Percentiles rank a stretch among this genome's conserved stretches.
Conservation (phyloP, 2,113 vertebrate genomes). For the Ageneiosus marmoratus region DNA sequence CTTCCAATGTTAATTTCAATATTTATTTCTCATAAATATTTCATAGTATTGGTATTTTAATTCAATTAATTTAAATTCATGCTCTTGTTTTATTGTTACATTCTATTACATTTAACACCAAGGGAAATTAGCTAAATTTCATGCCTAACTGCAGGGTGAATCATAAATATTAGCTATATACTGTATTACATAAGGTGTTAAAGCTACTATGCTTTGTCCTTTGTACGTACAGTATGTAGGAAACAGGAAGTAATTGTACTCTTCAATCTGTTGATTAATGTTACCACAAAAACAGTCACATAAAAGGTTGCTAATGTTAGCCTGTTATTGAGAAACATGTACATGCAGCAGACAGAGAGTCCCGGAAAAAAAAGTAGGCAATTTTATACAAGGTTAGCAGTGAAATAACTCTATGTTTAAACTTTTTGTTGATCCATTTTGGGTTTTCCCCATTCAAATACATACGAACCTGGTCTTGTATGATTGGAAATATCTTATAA, state of each 20-base stretch:
- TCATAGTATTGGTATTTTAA: not conserved
- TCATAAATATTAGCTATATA: not conserved
- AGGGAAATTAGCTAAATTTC: not conserved
- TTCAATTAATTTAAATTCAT: not conserved
- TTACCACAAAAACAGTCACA: not conserved
- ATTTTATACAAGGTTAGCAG: not conserved
- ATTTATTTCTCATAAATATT: too few relatives aligned
- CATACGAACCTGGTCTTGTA: not conserved
- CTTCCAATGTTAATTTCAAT: too few relatives aligned
- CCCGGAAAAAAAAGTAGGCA: not conserved
- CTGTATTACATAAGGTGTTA: not conserved
- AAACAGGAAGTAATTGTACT: not conserved
- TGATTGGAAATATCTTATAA: not conserved
- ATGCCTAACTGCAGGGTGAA: not conserved
- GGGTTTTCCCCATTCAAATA: not conserved
- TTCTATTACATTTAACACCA: not conserved
- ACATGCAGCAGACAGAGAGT: not conserved
- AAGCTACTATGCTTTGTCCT: not conserved
- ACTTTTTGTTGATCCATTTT: not conserved
- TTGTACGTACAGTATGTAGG: not conserved
- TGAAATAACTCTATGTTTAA: not conserved
- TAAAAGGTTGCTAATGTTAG: not conserved
- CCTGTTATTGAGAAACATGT: not conserved
- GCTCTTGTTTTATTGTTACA: not conserved
- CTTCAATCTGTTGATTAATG: not conserved